phyloP scores from a whole-genome alignment of 2,888 invertebrate genomes.

The Rhagonycha fulva region DNA sequence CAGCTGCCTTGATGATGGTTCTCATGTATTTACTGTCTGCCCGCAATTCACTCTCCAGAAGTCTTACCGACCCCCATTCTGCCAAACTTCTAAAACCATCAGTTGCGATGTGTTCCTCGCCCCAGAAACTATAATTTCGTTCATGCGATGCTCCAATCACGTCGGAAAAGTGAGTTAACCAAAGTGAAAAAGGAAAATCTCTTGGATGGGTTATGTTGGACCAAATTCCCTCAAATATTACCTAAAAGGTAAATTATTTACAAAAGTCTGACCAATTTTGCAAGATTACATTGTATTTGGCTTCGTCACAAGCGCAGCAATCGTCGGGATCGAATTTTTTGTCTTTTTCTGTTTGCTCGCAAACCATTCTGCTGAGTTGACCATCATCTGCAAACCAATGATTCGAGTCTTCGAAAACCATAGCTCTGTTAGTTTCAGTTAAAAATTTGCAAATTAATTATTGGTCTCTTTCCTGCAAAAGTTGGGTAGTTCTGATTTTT shows the following conservation, averaged over 20 bases:
- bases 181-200: conserved; percentile 88
- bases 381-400: conserved; percentile 92
- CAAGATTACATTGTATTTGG: conserved; percentile 82
- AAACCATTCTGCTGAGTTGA: conserved; percentile 76
- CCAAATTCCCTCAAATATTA: conserved; percentile 93
- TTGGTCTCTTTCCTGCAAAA: no score
- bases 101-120: conserved; percentile 82
- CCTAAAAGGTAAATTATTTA: conserved; percentile 53
- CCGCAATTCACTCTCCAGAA: conserved; percentile 87
- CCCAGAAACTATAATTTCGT: conserved; percentile 89
- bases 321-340: conserved; percentile 61
- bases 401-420: conserved; percentile 78
- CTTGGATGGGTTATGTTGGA: conserved; percentile 94
- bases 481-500: no score
- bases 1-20: conserved; percentile 87
- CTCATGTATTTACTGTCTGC: conserved; percentile 76
- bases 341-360: conserved; percentile 74
- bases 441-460: background rate
- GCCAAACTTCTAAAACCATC: conserved; percentile 85
- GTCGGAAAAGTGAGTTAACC: conserved; percentile 96
- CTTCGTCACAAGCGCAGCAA: conserved; percentile 95
- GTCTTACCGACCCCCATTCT: conserved; percentile 88
- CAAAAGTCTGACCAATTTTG: background rate
- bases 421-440: conserved; percentile 66
- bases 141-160: conserved; percentile 94